phyloP scores from a whole-genome alignment of 2,888 invertebrate species.

The Acleris sparsana region DNA sequence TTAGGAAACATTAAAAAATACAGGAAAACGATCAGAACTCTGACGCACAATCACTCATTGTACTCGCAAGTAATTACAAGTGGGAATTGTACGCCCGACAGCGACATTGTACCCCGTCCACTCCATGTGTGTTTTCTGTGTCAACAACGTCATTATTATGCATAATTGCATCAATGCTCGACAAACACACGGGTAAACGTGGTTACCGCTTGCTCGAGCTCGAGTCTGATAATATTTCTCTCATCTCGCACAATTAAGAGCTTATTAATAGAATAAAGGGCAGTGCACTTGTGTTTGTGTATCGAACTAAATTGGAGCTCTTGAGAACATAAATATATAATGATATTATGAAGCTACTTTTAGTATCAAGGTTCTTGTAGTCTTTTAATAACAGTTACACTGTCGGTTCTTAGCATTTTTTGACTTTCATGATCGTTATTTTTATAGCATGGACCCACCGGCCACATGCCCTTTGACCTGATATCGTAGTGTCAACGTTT shows the following conservation, averaged over 20 bases:
- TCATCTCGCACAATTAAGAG: constrained; percentile 27
- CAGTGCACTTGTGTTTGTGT: constrained; percentile 21
- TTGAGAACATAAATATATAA: neutral
- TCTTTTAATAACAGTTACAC: no score
- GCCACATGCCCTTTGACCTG: no score
- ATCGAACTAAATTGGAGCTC: constrained; percentile 16
- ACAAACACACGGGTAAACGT: constrained; percentile 3
- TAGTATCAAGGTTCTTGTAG: no score
- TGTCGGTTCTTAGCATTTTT: no score
- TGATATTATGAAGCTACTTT: no score
- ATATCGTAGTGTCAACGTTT: no score
- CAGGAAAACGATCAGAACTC: no score
- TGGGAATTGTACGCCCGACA: neutral
- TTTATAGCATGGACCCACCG: no score
- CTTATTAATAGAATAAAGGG: constrained; percentile 32
- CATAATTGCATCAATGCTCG: constrained; percentile 21
- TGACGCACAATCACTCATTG: no score
- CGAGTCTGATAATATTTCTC: constrained; percentile 21
- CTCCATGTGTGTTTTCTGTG: constrained; percentile 4
- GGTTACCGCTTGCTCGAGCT: neutral
- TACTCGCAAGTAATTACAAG: neutral
- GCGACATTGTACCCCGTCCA: neutral
- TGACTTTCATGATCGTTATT: no score
- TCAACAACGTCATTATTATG: constrained; percentile 9
- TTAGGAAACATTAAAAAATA: no score